A percentile compares a stretch with the other conserved stretches of the same genome.
Evolutionary conservation across 2,113 vertebrate genomes (phyloP).

Genomic region (Sigmodon hispidus): DNA sequence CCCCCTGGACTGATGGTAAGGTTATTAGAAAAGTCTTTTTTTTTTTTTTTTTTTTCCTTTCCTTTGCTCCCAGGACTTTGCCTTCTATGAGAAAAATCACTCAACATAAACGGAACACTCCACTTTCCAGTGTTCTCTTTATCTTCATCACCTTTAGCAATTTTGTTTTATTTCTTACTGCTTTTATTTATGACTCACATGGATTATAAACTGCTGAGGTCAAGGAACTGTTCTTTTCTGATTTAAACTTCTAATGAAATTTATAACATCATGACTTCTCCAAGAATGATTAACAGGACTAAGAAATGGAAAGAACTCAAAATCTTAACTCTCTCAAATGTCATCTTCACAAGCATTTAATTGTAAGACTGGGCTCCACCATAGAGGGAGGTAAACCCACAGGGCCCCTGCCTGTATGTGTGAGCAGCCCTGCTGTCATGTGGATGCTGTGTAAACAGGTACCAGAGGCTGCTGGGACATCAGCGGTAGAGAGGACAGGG

Average conservation of each 20-base stretch:
- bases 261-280: constrained; percentile 53
- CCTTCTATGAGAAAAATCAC: not conserved
- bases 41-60: not conserved
- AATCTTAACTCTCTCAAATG: constrained; percentile 43
- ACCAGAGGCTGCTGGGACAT: accelerated
- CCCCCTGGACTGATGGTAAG: not conserved
- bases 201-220: constrained; percentile 75
- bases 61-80: not conserved
- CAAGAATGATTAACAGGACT: constrained; percentile 55
- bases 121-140: not conserved
- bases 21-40: not conserved
- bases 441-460: accelerated
- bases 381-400: not conserved
- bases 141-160: not conserved
- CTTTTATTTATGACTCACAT: constrained; percentile 73
- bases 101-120: not conserved
- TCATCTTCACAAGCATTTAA: not conserved
- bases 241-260: constrained; percentile 70
- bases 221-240: constrained; percentile 57
- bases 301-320: constrained; percentile 60
- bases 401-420: accelerated
- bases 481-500: no score
- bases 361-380: not conserved
- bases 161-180: constrained; percentile 33
- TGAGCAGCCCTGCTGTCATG: accelerated